Evolutionary conservation across 2,113 vertebrate species (phyloP).

Genomic region (Datnioides undecimradiatus): DNA sequence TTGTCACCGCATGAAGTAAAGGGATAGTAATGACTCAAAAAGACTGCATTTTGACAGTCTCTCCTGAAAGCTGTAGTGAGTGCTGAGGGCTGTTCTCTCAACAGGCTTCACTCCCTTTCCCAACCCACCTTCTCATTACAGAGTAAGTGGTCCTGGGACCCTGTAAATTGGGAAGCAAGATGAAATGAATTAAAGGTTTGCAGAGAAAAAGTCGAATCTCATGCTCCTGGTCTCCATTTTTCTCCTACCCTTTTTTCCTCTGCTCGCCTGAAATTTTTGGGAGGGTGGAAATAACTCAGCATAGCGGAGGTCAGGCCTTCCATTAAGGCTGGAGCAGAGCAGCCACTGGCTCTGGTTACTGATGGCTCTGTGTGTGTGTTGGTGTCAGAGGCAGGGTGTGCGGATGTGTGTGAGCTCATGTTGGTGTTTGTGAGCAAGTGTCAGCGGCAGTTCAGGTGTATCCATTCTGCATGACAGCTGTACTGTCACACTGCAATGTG

Average conservation of each 20-base stretch:
- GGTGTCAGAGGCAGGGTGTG: constrained; percentile 32
- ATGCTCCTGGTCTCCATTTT: constrained; percentile 53
- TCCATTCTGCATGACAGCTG: constrained; percentile 50
- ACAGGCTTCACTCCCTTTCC: constrained; percentile 35
- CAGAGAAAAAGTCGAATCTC: constrained; percentile 57
- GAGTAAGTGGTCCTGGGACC: constrained; percentile 60
- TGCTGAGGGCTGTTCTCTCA: constrained; percentile 47
- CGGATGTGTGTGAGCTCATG: background rate
- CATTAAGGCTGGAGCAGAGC: constrained; percentile 77
- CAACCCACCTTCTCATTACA: constrained; percentile 55
- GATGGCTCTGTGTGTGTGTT: constrained; percentile 62
- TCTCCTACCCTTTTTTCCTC: constrained; percentile 43
- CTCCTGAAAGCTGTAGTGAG: constrained; percentile 35
- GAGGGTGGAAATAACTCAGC: constrained; percentile 77
- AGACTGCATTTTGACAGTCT: constrained; percentile 33
- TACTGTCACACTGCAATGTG: constrained; percentile 9
- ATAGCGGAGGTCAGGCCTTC: constrained; percentile 80
- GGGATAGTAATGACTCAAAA: constrained; percentile 30
- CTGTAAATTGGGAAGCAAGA: constrained; percentile 66
- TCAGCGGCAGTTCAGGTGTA: constrained; percentile 40
- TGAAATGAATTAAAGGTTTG: constrained; percentile 73
- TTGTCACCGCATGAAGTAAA: background rate
- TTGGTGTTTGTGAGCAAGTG: constrained; percentile 23
- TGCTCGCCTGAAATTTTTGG: constrained; percentile 71
- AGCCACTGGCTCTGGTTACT: constrained; percentile 70